Evolutionary conservation across 2,797 vertebrate genomes (phyloP).

Genomic region (Okamejei kenojei): DNA sequence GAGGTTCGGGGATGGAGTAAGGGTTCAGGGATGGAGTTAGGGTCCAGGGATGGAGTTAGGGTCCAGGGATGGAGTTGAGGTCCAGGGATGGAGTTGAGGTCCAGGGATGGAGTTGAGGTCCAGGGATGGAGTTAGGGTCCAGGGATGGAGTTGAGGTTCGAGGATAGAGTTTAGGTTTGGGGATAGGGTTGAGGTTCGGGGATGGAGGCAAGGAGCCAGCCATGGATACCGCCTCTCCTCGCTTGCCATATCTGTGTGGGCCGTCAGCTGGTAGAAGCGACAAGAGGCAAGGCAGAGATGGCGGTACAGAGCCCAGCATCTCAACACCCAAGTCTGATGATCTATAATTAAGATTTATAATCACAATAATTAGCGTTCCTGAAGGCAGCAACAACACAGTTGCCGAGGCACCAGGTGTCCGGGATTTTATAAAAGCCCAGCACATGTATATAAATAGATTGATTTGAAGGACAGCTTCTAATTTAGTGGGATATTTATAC

Average conservation of each 20-base stretch:
- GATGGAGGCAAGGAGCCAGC: neutral
- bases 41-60: too few relatives aligned
- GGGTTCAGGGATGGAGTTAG: too few relatives aligned
- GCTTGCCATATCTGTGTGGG: neutral
- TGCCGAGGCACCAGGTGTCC: constrained; percentile 21
- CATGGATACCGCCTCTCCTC: neutral
- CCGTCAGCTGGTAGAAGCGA: neutral
- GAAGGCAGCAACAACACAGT: constrained; percentile 16
- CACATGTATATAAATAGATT: neutral
- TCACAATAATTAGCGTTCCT: neutral
- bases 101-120: too few relatives aligned
- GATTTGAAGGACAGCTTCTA: neutral
- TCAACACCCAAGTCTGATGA: neutral
- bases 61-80: too few relatives aligned
- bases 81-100: too few relatives aligned
- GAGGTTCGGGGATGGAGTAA: too few relatives aligned
- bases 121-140: too few relatives aligned
- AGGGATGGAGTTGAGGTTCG: too few relatives aligned
- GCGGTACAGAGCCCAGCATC: neutral
- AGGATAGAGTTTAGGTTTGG: too few relatives aligned
- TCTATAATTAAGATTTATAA: constrained; percentile 22
- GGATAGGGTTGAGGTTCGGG: too few relatives aligned
- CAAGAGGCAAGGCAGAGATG: neutral
- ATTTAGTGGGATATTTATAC: constrained; percentile 15
- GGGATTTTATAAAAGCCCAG: neutral